Evolutionary conservation across 1,140 invertebrate species (phyloP), one percentile per base, ranked within the genome.

Genomic region (Gonioctena quinquepunctata): DNA sequence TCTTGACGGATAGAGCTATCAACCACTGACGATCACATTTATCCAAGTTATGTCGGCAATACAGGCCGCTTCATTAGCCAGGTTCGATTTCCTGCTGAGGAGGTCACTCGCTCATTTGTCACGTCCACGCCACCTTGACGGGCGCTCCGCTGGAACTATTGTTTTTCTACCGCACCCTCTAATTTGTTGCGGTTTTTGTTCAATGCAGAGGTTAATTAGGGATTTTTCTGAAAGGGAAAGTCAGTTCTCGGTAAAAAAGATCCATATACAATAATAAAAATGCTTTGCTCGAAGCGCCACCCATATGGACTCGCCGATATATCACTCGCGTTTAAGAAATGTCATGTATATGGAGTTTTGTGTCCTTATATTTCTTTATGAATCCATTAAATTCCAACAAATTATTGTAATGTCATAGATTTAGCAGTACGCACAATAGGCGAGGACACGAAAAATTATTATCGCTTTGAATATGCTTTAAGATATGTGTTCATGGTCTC

Each of bases 1-100:
- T 59, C 60, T 72, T 80, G 79, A 80, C 77, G 70, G 76, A 80
- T 80, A 76, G 79, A 80, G 79, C 79, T 77, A 80, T 80, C 79
- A 80, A 71, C 74, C 68, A 73, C 74, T 79, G 79, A 80, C 76
- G 77, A 77, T 67, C 74, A 66, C 76, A 77, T 78, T 79, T 79
- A 68, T 78, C 73, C 70, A 65, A 54, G 73, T 77, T 77, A 79
- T 75, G 72, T 66, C 72, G 76, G 75, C 70, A 76, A 75, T 79
- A 42, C 75, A 69, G 70, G 13, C 13, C 42, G 42, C 21, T 50
- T 65, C 62, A 50, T 65, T 65, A 65, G 49, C n/a, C 22, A 11
- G 62, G 42, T 65, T 42, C 28, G 42, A 54, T 19, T 16, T 22
- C 62, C 62, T 28, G 62, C 19, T 22, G 62, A 22, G 28, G 26